Base-by-base conservation (phyloP, 2,113 vertebrate genomes). In the Serinus canaria region DNA sequence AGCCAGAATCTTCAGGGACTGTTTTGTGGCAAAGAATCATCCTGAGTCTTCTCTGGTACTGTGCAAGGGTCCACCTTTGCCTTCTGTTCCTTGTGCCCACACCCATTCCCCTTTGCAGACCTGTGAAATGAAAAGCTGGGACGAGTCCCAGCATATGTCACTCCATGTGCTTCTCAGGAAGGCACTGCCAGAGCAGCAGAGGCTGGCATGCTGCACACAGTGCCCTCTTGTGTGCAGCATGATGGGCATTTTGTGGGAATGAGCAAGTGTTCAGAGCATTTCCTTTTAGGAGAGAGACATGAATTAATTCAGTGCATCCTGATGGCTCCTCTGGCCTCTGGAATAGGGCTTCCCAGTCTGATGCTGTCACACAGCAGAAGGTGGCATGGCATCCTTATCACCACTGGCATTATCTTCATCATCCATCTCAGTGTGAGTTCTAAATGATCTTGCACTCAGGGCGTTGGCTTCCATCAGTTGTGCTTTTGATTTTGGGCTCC, bases 121-220 rank as follows among this genome's bases (percentile, higher is more conserved):
- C 33, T 33, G 33, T 43, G 56, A 66, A 70, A 44, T 39, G 19
- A 55, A 47, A 9, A 63, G 73, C 83, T 89, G 80, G 63, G 70
- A 24, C 3, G 37, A 62, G 28, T 63, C 80, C 91, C 46, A 35
- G 6, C 59, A 2, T 16, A 39, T 62, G 66, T 35, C 39, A 2
- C 43, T 35, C 30, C 0, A 0, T 92, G 92, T 92, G 93, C 93
- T 95, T 95, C 69, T 87, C 11, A 0, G 62, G 77, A 79, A 56
- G 93, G 77, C 25, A 1, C n/a, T 11, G 8, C 37, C 35, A 19
- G 30, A 13, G 0, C 50, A 27, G 56, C 35, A 11, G 49, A 16
- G 30, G 55, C 49, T 25, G 9, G 43, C 1, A 0, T 2, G 21
- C 14, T 47, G 4, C 37, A 58, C n/a, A 31, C 12, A 0, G 76